A percentile compares a stretch with the other conserved stretches of the same genome.
Conservation (phyloP, 2,888 invertebrate genomes). For the Metallyticus violacea region DNA sequence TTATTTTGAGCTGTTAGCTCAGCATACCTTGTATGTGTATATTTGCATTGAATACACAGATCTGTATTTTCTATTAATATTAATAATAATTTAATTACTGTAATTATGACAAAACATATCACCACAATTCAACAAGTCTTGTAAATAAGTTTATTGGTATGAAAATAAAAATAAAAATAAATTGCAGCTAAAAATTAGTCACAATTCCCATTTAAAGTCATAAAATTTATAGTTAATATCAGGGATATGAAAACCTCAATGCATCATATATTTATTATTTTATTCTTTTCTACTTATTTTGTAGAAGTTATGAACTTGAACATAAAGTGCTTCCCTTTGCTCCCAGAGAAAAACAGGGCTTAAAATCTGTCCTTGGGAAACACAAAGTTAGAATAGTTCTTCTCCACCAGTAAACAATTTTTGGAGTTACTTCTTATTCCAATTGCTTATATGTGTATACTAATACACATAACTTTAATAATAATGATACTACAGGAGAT, state of each 20-base stretch:
- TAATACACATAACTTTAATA: constrained; percentile 11
- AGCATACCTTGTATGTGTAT: background rate
- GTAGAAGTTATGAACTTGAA: background rate
- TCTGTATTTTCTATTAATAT: background rate
- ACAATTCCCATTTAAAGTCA: constrained; percentile 10
- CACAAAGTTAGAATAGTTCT: background rate
- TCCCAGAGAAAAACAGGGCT: background rate
- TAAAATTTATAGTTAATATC: constrained; percentile 10
- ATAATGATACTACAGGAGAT: constrained; percentile 7
- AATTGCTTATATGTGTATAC: constrained; percentile 12
- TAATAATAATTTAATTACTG: constrained; percentile 8
- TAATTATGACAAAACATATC: constrained; percentile 10
- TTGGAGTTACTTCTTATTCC: background rate
- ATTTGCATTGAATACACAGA: background rate
- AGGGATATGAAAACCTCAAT: constrained; percentile 8
- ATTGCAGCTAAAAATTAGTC: constrained; percentile 12
- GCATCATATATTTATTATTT: background rate
- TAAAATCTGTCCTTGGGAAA: background rate
- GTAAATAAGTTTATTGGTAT: constrained; percentile 6
- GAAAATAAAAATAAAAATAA: constrained; percentile 17
- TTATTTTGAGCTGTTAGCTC: constrained; percentile 2
- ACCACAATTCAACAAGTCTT: constrained; percentile 7
- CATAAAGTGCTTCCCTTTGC: background rate
- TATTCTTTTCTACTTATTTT: background rate
- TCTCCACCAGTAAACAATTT: background rate